A percentile compares a stretch with the other conserved stretches of the same genome.
Conservation (phyloP, 2,113 vertebrate species). For the Aldabrachelys gigantea region DNA sequence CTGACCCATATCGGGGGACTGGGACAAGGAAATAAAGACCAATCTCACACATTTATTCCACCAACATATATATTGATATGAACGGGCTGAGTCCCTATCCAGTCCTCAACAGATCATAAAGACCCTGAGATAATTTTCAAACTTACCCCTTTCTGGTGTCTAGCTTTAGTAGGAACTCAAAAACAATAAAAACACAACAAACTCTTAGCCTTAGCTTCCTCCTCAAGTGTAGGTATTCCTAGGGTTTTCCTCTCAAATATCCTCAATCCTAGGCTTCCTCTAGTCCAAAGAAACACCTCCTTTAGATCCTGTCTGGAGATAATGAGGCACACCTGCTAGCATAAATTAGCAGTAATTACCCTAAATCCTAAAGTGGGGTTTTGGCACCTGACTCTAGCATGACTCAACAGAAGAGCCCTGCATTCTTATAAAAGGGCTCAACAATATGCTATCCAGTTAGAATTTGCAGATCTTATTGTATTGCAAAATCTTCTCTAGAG, state of each 20-base stretch:
- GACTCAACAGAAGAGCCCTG: not conserved
- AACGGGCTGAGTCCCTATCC: not conserved
- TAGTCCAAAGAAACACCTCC: not conserved
- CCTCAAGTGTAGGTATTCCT: not conserved
- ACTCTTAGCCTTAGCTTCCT: not conserved
- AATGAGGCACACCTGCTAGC: not conserved
- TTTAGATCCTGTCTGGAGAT: not conserved
- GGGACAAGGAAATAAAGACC: not conserved
- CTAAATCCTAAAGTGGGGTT: not conserved
- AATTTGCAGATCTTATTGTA: not conserved
- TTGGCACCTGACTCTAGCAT: not conserved
- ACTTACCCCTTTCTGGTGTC: not conserved
- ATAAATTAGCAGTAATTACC: not conserved
- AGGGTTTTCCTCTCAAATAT: not conserved
- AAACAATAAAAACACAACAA: not conserved
- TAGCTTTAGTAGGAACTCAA: not conserved
- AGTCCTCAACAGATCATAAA: not conserved
- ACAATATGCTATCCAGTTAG: not conserved
- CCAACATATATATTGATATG: not conserved
- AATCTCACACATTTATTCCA: rapidly evolving
- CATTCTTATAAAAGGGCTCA: not conserved
- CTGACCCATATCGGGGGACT: not conserved
- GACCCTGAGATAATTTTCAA: not conserved
- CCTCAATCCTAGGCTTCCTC: not conserved
- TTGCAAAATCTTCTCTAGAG: not conserved